Conservation (phyloP, 2,888 invertebrate species). For the Pollenia angustigena region DNA sequence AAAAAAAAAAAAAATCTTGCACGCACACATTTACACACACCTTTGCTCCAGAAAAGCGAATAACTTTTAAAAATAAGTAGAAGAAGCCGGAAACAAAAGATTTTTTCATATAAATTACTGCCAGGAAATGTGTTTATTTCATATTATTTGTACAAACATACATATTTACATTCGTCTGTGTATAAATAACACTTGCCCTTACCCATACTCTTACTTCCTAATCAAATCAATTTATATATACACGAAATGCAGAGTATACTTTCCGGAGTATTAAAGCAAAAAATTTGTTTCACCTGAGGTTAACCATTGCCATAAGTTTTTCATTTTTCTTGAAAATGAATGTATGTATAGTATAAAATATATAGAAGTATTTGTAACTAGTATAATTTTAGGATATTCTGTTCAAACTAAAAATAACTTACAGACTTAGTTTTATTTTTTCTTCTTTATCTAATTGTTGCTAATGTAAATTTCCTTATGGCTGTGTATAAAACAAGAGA, state of each 20-base stretch:
- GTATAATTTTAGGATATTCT: neutral
- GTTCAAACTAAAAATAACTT: slow-evolving; percentile 4
- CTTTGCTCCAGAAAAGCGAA: neutral
- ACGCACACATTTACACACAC: neutral
- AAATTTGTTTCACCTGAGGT: slow-evolving; percentile 27
- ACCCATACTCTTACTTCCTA: neutral
- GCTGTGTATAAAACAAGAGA: neutral
- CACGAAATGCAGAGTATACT: neutral
- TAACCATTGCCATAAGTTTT: slow-evolving; percentile 21
- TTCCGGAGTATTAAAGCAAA: slow-evolving; percentile 15
- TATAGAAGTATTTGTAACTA: neutral
- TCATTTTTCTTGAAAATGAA: neutral
- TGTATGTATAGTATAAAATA: neutral
- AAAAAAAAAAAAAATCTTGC: neutral
- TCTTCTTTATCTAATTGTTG: neutral
- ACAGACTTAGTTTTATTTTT: neutral
- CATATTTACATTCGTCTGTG: neutral
- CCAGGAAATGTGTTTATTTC: slow-evolving; percentile 16
- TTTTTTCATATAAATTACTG: slow-evolving; percentile 27
- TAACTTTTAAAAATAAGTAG: neutral
- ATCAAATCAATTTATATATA: slow-evolving; percentile 1
- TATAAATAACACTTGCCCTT: neutral
- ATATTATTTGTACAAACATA: neutral
- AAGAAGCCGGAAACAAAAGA: slow-evolving; percentile 1
- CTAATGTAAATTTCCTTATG: neutral